These are phyloP conservation scores for Rana temporaria DNA, from an alignment of 2,113 vertebrate genomes.

Conservation along the genomic window DNA sequence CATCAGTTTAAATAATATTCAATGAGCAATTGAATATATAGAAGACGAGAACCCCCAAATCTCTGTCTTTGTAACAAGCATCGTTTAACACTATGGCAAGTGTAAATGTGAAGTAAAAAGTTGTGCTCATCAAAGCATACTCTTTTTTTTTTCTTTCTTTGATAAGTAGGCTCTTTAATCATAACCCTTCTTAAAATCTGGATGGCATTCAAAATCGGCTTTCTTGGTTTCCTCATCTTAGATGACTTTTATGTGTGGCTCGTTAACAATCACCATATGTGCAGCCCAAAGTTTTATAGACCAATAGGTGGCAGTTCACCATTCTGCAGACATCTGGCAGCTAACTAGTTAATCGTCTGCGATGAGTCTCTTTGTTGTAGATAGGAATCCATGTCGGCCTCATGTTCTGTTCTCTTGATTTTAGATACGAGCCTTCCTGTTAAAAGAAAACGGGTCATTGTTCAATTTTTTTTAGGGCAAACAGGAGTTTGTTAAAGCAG, in stretches of 20 bases:
- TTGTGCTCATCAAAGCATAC: conserved; percentile 49
- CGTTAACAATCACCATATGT: conserved; percentile 49
- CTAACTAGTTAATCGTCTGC: not conserved
- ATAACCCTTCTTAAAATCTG: conserved; percentile 41
- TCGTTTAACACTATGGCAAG: conserved; percentile 18
- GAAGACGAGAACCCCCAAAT: not conserved
- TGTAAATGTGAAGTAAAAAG: conserved; percentile 25
- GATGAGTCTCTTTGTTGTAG: not conserved
- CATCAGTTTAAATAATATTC: not conserved
- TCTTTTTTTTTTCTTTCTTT: conserved; percentile 18
- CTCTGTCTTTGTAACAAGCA: conserved; percentile 2
- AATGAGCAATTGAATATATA: not conserved
- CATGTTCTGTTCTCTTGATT: not conserved
- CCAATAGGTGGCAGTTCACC: conserved; percentile 27
- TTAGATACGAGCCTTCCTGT: not conserved
- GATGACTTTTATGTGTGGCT: conserved; percentile 46
- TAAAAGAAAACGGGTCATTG: too few relatives aligned
- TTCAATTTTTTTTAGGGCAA: too few relatives aligned
- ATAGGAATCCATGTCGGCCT: not conserved
- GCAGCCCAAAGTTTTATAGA: conserved; percentile 10
- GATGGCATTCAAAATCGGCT: conserved; percentile 41
- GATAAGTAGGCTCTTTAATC: conserved; percentile 36
- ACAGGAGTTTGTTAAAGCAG: too few relatives aligned
- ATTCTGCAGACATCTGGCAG: not conserved
- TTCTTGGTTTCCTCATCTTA: conserved; percentile 32